These are phyloP conservation scores for Cynopterus sphinx DNA, from an alignment of 2,797 vertebrate genomes.

Conservation along the genomic window DNA sequence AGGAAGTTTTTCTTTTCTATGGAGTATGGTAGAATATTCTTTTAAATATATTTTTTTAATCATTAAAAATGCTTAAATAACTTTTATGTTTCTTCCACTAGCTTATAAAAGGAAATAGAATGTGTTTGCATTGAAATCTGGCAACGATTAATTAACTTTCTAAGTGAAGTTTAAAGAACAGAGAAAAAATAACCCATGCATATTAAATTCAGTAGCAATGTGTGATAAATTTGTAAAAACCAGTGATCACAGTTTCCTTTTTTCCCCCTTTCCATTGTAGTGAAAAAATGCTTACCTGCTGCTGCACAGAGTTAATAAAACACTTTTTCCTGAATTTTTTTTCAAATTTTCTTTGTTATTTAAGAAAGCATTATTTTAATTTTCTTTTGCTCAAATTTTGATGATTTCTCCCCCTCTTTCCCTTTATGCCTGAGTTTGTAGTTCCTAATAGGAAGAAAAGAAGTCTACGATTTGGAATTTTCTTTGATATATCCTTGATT, in stretches of 20 bases:
- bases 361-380: slow-evolving; percentile 46
- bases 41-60: slow-evolving; percentile 14
- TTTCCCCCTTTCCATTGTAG: slow-evolving; percentile 36
- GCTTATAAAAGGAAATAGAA: slow-evolving; percentile 27
- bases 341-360: slow-evolving; percentile 50
- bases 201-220: slow-evolving; percentile 72
- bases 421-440: slow-evolving; percentile 64
- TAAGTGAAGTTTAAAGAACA: slow-evolving; percentile 51
- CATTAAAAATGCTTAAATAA: slow-evolving; percentile 62
- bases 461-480: slow-evolving; percentile 82
- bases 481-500: slow-evolving; percentile 87
- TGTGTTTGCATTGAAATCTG: slow-evolving; percentile 18
- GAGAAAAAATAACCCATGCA: neutral
- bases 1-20: neutral
- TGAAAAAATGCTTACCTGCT: slow-evolving; percentile 63
- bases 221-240: slow-evolving; percentile 53
- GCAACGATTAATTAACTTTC: slow-evolving; percentile 57
- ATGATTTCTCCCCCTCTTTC: slow-evolving; percentile 63
- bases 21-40: neutral
- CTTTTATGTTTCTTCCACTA: slow-evolving; percentile 47
- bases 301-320: slow-evolving; percentile 45
- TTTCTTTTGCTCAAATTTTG: slow-evolving; percentile 43
- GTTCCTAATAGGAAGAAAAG: slow-evolving; percentile 76
- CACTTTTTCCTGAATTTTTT: slow-evolving; percentile 50
- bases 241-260: slow-evolving; percentile 28